Evolutionary conservation across 2,113 vertebrate genomes (phyloP).

Genomic region (Epinephelus moara): DNA sequence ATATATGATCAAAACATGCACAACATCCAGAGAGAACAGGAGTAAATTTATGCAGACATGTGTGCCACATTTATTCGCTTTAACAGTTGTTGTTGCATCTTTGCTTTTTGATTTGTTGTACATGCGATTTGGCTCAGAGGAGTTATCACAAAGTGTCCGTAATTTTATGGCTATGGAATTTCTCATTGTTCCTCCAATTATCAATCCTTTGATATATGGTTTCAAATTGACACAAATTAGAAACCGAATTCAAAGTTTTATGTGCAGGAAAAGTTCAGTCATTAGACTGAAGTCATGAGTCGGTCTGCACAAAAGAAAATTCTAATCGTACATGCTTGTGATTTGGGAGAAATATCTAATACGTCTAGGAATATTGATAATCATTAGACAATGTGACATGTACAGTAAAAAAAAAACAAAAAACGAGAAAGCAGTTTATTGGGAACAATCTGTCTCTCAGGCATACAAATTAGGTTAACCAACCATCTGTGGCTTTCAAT

Average conservation of each 20-base stretch:
- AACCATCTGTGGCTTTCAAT: background rate
- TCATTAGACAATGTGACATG: background rate
- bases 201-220: conserved; percentile 58
- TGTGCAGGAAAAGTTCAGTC: background rate
- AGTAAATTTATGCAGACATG: conserved; percentile 58
- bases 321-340: background rate
- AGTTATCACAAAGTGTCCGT: background rate
- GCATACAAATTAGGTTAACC: no score
- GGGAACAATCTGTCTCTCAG: no score
- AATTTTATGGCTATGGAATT: conserved; percentile 58
- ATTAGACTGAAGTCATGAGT: background rate
- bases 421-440: no score
- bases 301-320: background rate
- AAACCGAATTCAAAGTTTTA: background rate
- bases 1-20: conserved; percentile 37
- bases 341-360: background rate
- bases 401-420: background rate
- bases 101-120: conserved; percentile 56
- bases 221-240: conserved; percentile 44
- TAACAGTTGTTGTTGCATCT: background rate
- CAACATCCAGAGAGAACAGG: conserved; percentile 32
- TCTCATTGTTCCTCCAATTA: conserved; percentile 44
- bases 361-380: background rate
- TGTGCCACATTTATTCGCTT: conserved; percentile 47
- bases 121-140: conserved; percentile 28